phyloP scores from a whole-genome alignment of 2,113 vertebrate genomes.

The Mormoops blainvillei region DNA sequence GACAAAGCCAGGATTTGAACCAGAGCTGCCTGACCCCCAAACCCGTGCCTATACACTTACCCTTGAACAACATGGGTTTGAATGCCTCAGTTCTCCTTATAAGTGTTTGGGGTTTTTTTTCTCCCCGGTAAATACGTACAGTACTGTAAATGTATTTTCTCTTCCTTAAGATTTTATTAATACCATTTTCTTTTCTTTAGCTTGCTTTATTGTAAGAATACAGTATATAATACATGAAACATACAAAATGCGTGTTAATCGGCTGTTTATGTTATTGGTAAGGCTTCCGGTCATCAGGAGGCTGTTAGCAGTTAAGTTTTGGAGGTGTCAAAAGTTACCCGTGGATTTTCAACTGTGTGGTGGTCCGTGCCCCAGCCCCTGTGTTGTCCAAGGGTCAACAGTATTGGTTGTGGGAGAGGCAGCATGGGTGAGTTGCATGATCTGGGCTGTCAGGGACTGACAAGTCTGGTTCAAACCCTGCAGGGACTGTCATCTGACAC shows the following conservation, averaged over 20 bases:
- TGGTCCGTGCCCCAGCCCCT: background rate
- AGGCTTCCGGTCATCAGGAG: background rate
- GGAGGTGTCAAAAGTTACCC: background rate
- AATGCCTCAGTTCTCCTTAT: too few species aligned
- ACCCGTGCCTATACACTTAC: background rate
- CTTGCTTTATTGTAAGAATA: too few species aligned
- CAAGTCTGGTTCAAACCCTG: background rate
- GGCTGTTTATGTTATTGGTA: background rate
- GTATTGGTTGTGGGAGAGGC: rapidly evolving
- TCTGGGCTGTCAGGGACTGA: background rate
- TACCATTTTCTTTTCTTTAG: background rate
- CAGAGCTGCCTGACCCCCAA: background rate
- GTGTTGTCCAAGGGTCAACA: too few species aligned
- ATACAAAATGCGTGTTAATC: background rate
- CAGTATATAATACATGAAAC: background rate
- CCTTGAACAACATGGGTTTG: background rate
- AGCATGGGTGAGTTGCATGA: rapidly evolving
- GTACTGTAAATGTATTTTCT: background rate
- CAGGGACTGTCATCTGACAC: background rate
- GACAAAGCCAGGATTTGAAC: background rate
- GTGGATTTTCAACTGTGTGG: background rate
- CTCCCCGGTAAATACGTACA: too few species aligned
- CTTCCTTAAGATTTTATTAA: background rate
- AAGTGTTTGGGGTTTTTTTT: background rate
- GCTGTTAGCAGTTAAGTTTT: background rate